A percentile compares a stretch with the other conserved stretches of the same genome.
Conservation (phyloP, 2,797 vertebrate genomes). For the Oceanodroma leucorhoa region DNA sequence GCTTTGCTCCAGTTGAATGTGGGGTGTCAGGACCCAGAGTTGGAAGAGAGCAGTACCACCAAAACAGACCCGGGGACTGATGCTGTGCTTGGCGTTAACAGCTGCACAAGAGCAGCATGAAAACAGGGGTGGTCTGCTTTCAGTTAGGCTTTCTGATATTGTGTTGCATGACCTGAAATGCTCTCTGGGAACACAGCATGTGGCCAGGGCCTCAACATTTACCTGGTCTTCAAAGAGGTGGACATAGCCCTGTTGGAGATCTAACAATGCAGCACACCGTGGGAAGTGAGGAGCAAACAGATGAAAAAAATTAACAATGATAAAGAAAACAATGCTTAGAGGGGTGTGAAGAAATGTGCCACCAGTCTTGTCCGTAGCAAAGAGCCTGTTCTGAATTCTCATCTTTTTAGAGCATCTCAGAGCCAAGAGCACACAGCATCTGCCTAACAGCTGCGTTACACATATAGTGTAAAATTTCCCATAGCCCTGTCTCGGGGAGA, state of each 20-base stretch:
- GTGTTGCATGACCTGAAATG: background rate
- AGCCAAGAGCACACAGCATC: background rate
- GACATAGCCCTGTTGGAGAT: background rate
- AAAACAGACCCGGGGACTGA: background rate
- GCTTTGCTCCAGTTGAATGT: background rate
- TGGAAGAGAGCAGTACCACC: background rate
- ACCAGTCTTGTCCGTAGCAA: background rate
- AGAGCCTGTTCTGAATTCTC: background rate
- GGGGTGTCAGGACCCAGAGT: background rate
- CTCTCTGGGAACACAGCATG: background rate
- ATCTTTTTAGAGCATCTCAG: background rate
- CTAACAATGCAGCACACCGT: background rate
- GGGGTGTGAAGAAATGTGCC: background rate
- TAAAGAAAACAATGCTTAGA: background rate
- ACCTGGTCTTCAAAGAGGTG: background rate
- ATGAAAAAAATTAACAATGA: background rate
- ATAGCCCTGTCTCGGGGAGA: accelerated
- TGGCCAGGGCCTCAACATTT: background rate
- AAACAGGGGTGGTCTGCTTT: background rate
- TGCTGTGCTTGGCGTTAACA: background rate
- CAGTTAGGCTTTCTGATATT: background rate
- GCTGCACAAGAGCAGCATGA: background rate
- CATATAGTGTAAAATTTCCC: background rate
- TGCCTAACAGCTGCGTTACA: background rate
- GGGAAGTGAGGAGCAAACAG: background rate